Evolutionary conservation across 2,888 invertebrate species (phyloP), one percentile per base, ranked within the genome.

Genomic region (Steinernema hermaphroditum): DNA sequence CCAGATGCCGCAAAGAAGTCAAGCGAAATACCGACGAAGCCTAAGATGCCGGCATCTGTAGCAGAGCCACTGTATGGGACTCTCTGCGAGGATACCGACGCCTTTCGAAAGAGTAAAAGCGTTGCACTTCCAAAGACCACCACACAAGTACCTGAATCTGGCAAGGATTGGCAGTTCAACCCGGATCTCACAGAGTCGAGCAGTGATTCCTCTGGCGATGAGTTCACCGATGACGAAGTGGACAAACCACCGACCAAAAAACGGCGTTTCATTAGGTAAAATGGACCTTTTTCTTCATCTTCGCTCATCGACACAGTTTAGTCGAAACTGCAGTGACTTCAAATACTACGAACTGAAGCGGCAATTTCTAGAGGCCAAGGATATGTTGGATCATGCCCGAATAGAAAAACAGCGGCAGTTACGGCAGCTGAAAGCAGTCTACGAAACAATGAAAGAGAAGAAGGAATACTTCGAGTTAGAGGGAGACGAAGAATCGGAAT

Each of bases 141-240:
- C 29, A 12, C 16, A 12, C 14, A 24, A 16, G 16, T 32, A 2
- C 27, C 62, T 16, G 34, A 62, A 32, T 6, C 29, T 4, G 34
- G 34, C 29, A 62, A 34, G 62, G 34, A 62, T 32, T 62, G 62
- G 62, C 62, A 32, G 34, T 34, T 32, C 19, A 32, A 62, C n/a
- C 62, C 62, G 34, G 62, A 62, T n/a, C 29, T 62, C 8, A 62
- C 62, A 9, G 62, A 62, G 16, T 29, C 29, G 16, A 62, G 62
- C 34, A 2, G 62, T 27, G 62, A 62, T 14, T 62, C 62, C 8
- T 62, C 62, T 16, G 62, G 62, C 6, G 62, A 62, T 29, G 62
- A 62, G 34, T 62, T 62, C 34, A 62, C 62, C 16, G 62, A 62
- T 16, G 62, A 62, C 32, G 62, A 62, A 29, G 32, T 34, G 29